Evolutionary conservation across 2,113 vertebrate species (phyloP), one percentile per base, ranked within the genome.

Genomic region (Hypocryptadius cinnamomeus): DNA sequence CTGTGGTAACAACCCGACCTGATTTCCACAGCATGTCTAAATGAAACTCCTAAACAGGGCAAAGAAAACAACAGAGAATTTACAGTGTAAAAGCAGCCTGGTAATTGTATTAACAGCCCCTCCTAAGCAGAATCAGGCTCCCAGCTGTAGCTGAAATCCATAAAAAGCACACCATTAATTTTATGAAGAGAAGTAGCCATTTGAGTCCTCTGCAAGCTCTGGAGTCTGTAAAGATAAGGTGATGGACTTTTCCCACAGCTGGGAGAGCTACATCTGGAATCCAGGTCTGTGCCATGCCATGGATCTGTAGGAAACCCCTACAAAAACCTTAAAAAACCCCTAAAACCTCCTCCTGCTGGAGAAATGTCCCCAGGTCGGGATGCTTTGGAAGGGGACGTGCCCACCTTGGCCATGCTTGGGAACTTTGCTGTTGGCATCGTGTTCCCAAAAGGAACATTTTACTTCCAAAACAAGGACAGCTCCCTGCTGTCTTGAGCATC

Each of bases 101-200:
- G 87, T 92, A 72, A 96, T 84, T 89, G 76, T 89, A 95, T 96
- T 93, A 93, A 76, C 87, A 92, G 94, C 20, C 92, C 71, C 71
- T 95, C 89, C 79, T 59, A 69, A 95, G 87, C 59, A 93, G 90
- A 61, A 95, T 88, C 72, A 79, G 92, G 45, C 79, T 95, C 88
- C 71, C 86, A 71, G 78, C 85, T 95, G 92, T 48, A 94, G 92
- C 73, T 94, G 91, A 89, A 94, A 77, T 30, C 89, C 69, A 78
- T 94, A 95, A 91, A 96, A 69, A 79, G 70, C 69, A 66, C 82
- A 3, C 90, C 79, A 90, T 94, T 93, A 95, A 68, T 95, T 96
- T 97, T 94, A 93, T 92, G 91, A 88, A 96, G 72, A 92, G 87
- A 87, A 96, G 87, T 77, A 88, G 59, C 76, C 94, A 39, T 94